Conservation (phyloP, 2,797 vertebrate genomes). For the Phataginus tricuspis region DNA sequence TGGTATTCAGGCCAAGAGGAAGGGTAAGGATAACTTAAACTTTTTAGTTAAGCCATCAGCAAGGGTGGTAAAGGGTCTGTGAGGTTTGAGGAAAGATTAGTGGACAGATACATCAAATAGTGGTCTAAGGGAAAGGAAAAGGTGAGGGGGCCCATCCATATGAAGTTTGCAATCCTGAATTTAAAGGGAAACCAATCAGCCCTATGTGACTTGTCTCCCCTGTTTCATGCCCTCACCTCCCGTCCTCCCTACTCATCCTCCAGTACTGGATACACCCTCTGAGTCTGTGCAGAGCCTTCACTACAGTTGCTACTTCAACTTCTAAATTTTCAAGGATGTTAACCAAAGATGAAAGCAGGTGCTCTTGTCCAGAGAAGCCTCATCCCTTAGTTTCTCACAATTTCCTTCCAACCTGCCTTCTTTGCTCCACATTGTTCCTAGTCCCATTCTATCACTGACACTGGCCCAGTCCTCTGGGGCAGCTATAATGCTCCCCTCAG, state of each 20-base stretch:
- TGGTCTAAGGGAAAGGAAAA: neutral
- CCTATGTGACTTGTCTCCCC: neutral
- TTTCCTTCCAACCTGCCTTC: neutral
- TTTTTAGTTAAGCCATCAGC: neutral
- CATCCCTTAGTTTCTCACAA: neutral
- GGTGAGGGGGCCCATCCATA: neutral
- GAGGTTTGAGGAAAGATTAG: neutral
- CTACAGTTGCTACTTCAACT: neutral
- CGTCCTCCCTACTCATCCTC: neutral
- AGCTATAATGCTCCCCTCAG: neutral
- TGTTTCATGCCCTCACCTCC: neutral
- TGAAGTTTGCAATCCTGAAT: slow-evolving; percentile 8
- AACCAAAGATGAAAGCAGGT: neutral
- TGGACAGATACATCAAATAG: neutral
- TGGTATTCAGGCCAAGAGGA: neutral
- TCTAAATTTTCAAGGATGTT: neutral
- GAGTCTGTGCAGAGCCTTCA: neutral
- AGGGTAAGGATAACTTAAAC: neutral
- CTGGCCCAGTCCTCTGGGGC: neutral
- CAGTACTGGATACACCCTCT: neutral
- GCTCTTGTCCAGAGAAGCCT: neutral
- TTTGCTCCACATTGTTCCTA: neutral
- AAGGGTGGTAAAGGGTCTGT: neutral
- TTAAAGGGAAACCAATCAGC: neutral
- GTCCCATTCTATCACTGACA: neutral